Evolutionary conservation across 2,797 vertebrate genomes (phyloP).

Genomic region (Hipposideros larvatus): DNA sequence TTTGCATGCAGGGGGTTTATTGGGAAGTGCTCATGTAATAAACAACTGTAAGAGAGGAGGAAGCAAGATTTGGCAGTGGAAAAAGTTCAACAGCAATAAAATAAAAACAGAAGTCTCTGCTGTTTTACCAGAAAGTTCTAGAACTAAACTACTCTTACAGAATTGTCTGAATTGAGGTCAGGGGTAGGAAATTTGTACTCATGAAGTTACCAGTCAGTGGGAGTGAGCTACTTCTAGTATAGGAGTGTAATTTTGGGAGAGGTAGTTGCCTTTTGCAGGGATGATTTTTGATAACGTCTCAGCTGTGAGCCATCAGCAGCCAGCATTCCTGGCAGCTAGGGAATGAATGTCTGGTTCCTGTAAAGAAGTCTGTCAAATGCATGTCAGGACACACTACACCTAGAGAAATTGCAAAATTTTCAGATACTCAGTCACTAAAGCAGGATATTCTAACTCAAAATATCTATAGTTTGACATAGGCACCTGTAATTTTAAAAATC

Average conservation of each 20-base stretch:
- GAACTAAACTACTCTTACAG: not conserved
- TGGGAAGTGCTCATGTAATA: not conserved
- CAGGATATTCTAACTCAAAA: not conserved
- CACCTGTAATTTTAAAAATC: not conserved
- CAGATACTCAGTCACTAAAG: not conserved
- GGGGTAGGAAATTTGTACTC: not conserved
- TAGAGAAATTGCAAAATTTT: not conserved
- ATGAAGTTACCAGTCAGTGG: not conserved
- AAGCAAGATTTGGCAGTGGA: not conserved
- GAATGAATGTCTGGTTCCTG: not conserved
- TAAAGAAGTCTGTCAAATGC: not conserved
- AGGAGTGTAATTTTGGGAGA: not conserved
- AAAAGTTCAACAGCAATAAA: not conserved
- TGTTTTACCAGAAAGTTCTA: not conserved
- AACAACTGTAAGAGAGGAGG: not conserved
- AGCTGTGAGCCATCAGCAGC: not conserved
- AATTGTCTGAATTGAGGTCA: not conserved
- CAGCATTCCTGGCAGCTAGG: not conserved
- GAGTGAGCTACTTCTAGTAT: not conserved
- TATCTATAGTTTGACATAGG: not conserved
- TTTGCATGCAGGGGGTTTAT: not conserved
- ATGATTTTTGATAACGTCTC: not conserved
- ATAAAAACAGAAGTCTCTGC: not conserved
- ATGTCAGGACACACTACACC: not conserved
- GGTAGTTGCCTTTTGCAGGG: not conserved